Conservation (phyloP, 2,888 invertebrate species). For the Andrena bicolor region DNA sequence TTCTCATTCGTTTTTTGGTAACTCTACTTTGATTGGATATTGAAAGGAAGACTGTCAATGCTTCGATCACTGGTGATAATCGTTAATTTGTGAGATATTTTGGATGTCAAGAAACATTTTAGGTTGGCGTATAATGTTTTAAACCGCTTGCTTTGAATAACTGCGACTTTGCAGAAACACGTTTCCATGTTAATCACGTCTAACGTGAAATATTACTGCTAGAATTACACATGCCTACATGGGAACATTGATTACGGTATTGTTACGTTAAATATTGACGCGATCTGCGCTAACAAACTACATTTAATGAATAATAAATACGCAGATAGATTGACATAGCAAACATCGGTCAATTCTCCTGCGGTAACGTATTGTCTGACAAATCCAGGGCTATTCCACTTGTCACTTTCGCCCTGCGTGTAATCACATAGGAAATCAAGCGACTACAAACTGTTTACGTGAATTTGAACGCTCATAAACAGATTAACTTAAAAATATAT, state of each 20-base stretch:
- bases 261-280: slow-evolving; percentile 11
- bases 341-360: slow-evolving; percentile 1
- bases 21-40: no score
- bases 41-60: no score
- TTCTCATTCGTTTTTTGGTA: no score
- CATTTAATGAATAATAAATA: slow-evolving; percentile 13
- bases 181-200: neutral
- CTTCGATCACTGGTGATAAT: no score
- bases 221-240: neutral
- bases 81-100: no score
- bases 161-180: neutral
- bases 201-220: neutral
- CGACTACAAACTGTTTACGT: no score
- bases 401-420: neutral
- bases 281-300: neutral
- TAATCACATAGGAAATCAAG: no score
- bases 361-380: neutral
- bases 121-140: neutral
- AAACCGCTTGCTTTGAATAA: neutral
- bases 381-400: slow-evolving; percentile 9
- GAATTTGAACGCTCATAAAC: no score
- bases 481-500: no score
- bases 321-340: neutral
- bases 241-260: neutral
- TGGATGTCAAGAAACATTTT: no score